These are phyloP conservation scores for Apotomis capreana DNA, from an alignment of 2,888 invertebrate genomes.

Conservation along the genomic window DNA sequence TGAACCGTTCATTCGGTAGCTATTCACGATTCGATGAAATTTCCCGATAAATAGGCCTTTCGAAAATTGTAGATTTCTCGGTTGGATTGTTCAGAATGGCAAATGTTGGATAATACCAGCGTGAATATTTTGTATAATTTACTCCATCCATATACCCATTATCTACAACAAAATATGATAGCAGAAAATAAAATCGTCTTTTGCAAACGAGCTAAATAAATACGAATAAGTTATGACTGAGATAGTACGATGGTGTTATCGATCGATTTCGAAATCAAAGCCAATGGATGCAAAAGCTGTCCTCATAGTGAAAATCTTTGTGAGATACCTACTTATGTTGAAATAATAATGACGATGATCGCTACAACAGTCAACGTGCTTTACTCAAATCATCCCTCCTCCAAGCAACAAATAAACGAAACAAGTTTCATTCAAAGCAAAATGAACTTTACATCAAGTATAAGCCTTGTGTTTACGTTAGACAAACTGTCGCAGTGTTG, in stretches of 20 bases:
- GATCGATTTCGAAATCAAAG: too few relatives aligned
- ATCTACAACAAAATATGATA: background rate
- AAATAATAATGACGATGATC: too few relatives aligned
- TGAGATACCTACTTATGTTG: too few relatives aligned
- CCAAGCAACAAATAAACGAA: conserved; percentile 1
- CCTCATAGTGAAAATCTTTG: too few relatives aligned
- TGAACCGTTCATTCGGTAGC: conserved; percentile 23
- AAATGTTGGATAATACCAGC: conserved; percentile 6
- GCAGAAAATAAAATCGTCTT: too few relatives aligned
- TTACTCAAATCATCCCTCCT: background rate
- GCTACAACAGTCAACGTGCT: too few relatives aligned
- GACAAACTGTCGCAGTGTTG: conserved; percentile 3
- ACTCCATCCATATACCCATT: background rate
- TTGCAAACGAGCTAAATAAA: too few relatives aligned
- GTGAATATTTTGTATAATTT: background rate
- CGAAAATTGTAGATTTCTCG: conserved; percentile 30
- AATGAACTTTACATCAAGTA: background rate
- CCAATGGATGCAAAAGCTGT: too few relatives aligned
- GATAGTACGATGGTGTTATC: too few relatives aligned
- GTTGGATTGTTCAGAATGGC: conserved; percentile 25
- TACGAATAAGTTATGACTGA: too few relatives aligned
- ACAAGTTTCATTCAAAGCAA: background rate
- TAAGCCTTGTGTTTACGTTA: conserved; percentile 3
- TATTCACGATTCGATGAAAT: conserved; percentile 33
- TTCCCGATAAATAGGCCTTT: conserved; percentile 27